Base-by-base conservation (phyloP, 2,888 invertebrate genomes). In the Priocnemis perturbator region DNA sequence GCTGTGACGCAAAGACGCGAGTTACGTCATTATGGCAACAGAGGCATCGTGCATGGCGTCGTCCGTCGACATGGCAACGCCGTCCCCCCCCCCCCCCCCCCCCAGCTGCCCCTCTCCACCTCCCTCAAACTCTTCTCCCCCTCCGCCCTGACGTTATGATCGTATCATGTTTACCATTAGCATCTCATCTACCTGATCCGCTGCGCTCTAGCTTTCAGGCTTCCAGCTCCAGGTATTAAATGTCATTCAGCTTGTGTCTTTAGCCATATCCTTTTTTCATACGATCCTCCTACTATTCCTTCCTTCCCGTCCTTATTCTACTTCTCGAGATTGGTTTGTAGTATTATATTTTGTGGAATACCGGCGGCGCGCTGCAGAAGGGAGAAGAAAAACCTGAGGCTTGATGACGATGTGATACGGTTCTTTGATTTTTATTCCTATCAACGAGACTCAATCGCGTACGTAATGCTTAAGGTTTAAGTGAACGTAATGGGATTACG, bases 11-110 rank as follows among this genome's bases (percentile, higher is more conserved):
- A 86, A 85, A 86, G 82, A 83, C 79, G 81, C 79, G 74, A 73
- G 83, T 88, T 88, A 87, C 88, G 87, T 88, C 87, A 88, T 85
- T 82, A 76, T 77, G 76, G 81, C 75, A 81, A 79, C 74, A 74
- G 37, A 37, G 37, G 78, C 77, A 66, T 78, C 70, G 77, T 73
- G 76, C 37, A 37, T 37, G 73, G 76, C 79, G 76, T 76, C 73
- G 57, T 77, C 67, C 81, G 83, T 85, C 83, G 85, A 81, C 86
- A 84, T 86, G 85, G 87, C 84, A 87, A 87, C 87, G 84, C 76
- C 80, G 81, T 78, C 78, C 62, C 73, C 66, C 77, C 72, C 62
- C 62, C 62, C 53, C 64, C 70, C 61, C 66, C 70, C 56, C 64
- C 17, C 63, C 56, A 48, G 26, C 64, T 53, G 9, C 47, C 60